Percentiles rank a stretch among this genome's conserved stretches.
phyloP scores from a whole-genome alignment of 2,113 vertebrate genomes.

The Fulmarus glacialis region DNA sequence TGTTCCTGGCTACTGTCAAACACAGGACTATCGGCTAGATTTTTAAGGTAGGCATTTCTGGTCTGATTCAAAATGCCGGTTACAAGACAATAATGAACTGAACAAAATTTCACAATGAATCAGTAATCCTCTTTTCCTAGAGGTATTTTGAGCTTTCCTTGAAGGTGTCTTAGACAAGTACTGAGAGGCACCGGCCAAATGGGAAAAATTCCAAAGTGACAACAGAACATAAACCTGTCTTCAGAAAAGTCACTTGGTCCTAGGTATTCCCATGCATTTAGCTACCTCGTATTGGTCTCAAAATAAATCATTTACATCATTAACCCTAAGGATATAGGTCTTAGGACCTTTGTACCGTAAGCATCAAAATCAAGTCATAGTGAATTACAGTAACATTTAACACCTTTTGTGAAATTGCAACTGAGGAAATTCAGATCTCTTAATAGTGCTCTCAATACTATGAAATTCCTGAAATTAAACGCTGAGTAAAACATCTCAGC shows the following conservation, averaged over 20 bases:
- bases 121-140: not conserved
- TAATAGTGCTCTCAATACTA: not conserved
- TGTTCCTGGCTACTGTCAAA: not conserved
- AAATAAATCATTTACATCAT: not conserved
- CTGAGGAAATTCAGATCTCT: not conserved
- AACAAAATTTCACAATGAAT: not conserved
- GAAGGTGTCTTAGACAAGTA: not conserved
- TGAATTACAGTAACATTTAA: not conserved
- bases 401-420: accelerated
- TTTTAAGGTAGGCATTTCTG: not conserved
- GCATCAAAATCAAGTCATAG: not conserved
- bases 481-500: not conserved
- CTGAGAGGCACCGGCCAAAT: not conserved
- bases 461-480: not conserved
- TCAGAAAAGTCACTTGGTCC: not conserved
- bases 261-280: not conserved
- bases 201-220: not conserved
- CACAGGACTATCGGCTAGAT: not conserved
- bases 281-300: not conserved
- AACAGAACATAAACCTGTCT: not conserved
- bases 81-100: not conserved
- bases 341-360: not conserved
- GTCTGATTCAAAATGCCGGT: not conserved
- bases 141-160: not conserved
- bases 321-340: not conserved